These are phyloP conservation scores for Amblyraja radiata DNA, from an alignment of 2,797 vertebrate species.

Conservation along the genomic window DNA sequence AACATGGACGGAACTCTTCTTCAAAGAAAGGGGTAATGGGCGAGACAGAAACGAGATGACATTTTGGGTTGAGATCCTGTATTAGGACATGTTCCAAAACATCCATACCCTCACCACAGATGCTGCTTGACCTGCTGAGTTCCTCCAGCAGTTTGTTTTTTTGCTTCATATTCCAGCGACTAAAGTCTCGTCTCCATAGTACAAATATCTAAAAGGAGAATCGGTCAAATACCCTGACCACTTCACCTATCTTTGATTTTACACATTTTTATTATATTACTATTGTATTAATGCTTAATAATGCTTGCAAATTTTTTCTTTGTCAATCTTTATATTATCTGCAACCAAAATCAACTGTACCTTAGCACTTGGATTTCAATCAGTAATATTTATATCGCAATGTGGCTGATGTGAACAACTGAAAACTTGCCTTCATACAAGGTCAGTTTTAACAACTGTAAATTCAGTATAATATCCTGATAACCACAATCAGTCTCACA, in stretches of 20 bases:
- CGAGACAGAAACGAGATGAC: no score
- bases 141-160: no score
- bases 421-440: neutral
- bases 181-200: neutral
- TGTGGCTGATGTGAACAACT: neutral
- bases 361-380: no score
- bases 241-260: neutral
- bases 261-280: neutral
- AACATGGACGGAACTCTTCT: no score
- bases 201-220: neutral
- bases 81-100: no score
- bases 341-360: neutral
- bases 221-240: neutral
- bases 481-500: neutral
- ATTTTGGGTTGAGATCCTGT: no score
- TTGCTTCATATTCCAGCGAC: no score
- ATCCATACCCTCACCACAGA: no score
- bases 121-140: no score
- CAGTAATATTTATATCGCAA: neutral
- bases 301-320: neutral
- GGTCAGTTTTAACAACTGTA: neutral
- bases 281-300: neutral
- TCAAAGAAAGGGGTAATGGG: no score
- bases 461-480: neutral
- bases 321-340: neutral